Conservation (phyloP, 2,797 vertebrate species). For the Arrhamphus sclerolepis region DNA sequence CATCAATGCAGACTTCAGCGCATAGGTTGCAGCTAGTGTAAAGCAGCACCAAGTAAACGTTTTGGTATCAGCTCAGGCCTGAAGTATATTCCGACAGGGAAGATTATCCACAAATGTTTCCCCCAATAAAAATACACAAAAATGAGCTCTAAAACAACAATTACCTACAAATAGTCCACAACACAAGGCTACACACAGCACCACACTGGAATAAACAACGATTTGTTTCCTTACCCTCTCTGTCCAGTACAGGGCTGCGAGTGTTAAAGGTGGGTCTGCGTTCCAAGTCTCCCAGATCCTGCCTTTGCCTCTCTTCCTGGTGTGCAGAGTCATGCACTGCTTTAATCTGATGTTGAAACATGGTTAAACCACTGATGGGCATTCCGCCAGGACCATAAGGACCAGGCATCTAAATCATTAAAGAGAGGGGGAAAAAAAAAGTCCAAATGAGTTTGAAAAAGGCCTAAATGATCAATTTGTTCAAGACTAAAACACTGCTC, state of each 20-base stretch:
- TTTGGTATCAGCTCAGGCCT: constrained; percentile 23
- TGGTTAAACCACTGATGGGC: constrained; percentile 88
- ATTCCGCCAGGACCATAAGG: constrained; percentile 68
- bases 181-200: constrained; percentile 24
- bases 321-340: constrained; percentile 92
- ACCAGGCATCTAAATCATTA: constrained; percentile 68
- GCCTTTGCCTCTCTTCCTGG: constrained; percentile 93
- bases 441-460: neutral
- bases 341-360: constrained; percentile 96
- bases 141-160: constrained; percentile 19
- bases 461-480: too few species aligned
- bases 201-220: constrained; percentile 12
- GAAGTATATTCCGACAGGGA: constrained; percentile 22
- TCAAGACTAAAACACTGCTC: neutral
- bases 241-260: constrained; percentile 88
- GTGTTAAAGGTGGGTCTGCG: constrained; percentile 81
- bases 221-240: constrained; percentile 86
- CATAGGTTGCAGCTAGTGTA: constrained; percentile 12
- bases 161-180: constrained; percentile 40
- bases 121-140: constrained; percentile 10
- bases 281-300: constrained; percentile 89
- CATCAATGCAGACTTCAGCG: constrained; percentile 10
- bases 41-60: constrained; percentile 12
- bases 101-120: constrained; percentile 18
- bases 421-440: constrained; percentile 4